Evolutionary conservation across 2,113 vertebrate species (phyloP).

Genomic region (Hyperoodon ampullatus): DNA sequence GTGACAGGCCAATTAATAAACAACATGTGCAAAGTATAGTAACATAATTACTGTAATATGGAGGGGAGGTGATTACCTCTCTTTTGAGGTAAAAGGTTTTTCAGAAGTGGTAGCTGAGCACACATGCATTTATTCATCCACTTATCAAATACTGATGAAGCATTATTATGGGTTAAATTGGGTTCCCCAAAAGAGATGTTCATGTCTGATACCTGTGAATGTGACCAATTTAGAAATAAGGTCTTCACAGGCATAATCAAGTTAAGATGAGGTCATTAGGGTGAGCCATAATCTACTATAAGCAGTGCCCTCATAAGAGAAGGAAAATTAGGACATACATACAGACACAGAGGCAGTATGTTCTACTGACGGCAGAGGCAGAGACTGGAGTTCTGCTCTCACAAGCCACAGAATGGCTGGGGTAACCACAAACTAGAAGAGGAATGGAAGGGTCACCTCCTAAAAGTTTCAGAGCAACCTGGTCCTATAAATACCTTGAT

Average conservation of each 20-base stretch:
- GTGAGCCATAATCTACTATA: background rate
- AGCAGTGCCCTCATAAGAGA: background rate
- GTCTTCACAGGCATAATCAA: background rate
- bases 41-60: background rate
- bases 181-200: background rate
- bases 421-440: background rate
- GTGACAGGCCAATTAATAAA: background rate
- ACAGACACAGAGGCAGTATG: background rate
- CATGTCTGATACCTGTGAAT: background rate
- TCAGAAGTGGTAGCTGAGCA: background rate
- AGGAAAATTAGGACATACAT: background rate
- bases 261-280: background rate
- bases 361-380: background rate
- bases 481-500: background rate
- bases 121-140: background rate
- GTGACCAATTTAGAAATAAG: background rate
- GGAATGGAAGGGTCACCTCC: accelerated
- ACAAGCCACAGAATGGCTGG: background rate
- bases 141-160: background rate
- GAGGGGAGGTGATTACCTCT: background rate
- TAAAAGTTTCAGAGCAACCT: background rate
- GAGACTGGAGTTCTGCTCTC: background rate
- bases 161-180: background rate
- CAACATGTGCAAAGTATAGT: background rate
- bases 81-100: background rate